phyloP scores from a whole-genome alignment of 2,888 invertebrate species.

The Dorcus parallelipipedus region DNA sequence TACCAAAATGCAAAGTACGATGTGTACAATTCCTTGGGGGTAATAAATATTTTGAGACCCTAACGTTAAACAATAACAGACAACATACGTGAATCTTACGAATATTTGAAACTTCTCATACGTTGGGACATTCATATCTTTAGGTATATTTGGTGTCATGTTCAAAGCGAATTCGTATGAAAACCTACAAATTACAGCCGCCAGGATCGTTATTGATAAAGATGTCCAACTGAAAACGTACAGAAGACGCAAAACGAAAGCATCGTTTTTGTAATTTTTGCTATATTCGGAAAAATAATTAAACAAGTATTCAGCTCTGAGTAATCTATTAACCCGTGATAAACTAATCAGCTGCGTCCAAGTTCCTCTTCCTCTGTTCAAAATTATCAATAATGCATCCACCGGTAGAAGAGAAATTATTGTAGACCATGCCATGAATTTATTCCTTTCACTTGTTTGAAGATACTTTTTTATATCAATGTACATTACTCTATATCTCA shows the following conservation, averaged over 20 bases:
- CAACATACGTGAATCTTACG: slow-evolving; percentile 6
- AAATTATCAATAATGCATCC: slow-evolving; percentile 7
- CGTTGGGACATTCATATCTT: not conserved
- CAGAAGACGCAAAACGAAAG: not conserved
- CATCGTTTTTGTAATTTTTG: too few species aligned
- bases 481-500: too few species aligned
- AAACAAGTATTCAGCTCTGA: slow-evolving; percentile 8
- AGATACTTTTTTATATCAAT: too few species aligned
- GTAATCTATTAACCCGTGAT: slow-evolving; percentile 11
- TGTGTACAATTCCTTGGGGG: not conserved
- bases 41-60: slow-evolving; percentile 1
- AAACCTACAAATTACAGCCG: not conserved
- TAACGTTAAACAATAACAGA: slow-evolving; percentile 3
- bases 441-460: not conserved
- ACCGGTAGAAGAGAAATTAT: slow-evolving; percentile 11
- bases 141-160: not conserved
- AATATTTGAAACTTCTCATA: slow-evolving; percentile 2
- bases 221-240: not conserved
- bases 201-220: not conserved
- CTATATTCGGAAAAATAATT: slow-evolving; percentile 7
- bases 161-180: slow-evolving; percentile 1
- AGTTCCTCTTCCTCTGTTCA: not conserved
- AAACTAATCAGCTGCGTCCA: not conserved
- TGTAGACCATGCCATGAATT: slow-evolving; percentile 1
- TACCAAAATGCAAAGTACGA: not conserved